A percentile compares a stretch with the other conserved stretches of the same genome.
Evolutionary conservation across 2,797 vertebrate species (phyloP).

Genomic region (Anguilla obscura): DNA sequence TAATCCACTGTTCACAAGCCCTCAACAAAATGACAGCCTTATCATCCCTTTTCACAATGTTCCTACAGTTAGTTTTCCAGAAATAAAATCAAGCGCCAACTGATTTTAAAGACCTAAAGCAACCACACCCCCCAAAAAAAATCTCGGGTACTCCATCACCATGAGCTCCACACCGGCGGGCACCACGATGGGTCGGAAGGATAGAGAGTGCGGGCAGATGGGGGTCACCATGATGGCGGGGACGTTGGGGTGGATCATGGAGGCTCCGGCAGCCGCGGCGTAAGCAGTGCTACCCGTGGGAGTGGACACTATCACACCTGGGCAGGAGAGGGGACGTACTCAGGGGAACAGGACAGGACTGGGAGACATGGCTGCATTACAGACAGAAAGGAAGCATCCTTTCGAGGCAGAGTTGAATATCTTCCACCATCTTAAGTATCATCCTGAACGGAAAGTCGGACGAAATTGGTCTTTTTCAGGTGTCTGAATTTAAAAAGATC

Average conservation of each 20-base stretch:
- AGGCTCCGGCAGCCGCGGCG: slow-evolving; percentile 77
- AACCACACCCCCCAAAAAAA: background rate
- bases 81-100: background rate
- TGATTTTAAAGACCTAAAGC: background rate
- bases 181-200: slow-evolving; percentile 83
- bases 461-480: background rate
- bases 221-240: slow-evolving; percentile 84
- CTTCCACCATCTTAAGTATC: too few species aligned
- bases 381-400: background rate
- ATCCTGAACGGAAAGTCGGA: background rate
- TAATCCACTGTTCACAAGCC: background rate
- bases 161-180: slow-evolving; percentile 81
- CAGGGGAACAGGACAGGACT: background rate
- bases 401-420: too few species aligned
- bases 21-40: background rate
- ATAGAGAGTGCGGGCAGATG: slow-evolving; percentile 82
- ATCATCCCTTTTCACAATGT: background rate
- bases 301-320: slow-evolving; percentile 81
- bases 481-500: background rate
- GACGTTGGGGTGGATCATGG: slow-evolving; percentile 83
- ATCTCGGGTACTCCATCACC: slow-evolving; percentile 42
- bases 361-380: background rate
- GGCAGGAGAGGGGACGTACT: background rate
- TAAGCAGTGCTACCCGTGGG: slow-evolving; percentile 81
- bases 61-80: background rate